These are phyloP conservation scores for Machaerirhynchus nigripectus DNA, from an alignment of 2,113 vertebrate species.

Conservation along the genomic window DNA sequence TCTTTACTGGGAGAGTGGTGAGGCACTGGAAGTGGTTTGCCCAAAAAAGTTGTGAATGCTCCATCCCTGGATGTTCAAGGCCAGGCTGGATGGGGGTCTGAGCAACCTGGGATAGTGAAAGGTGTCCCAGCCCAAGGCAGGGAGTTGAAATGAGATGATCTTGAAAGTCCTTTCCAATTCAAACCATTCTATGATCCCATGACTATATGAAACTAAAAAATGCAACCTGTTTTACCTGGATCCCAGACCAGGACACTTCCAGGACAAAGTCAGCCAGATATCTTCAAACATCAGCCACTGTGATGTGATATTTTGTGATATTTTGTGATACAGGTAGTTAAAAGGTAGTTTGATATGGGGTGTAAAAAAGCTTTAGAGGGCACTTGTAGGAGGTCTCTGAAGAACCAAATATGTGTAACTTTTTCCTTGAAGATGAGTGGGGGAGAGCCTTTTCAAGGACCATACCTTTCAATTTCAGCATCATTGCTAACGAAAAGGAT, in stretches of 20 bases:
- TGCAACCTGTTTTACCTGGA: neutral
- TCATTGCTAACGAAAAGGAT: neutral
- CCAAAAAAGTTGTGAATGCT: neutral
- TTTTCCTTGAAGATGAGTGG: neutral
- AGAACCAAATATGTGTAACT: neutral
- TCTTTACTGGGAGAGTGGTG: neutral
- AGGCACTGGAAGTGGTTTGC: neutral
- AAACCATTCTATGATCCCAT: neutral
- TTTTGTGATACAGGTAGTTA: too few relatives aligned
- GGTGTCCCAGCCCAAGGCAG: neutral
- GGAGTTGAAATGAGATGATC: fast-evolving
- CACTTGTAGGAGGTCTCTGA: neutral
- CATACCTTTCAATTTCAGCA: neutral
- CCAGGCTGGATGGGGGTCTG: neutral
- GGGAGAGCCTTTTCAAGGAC: neutral
- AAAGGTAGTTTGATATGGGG: too few relatives aligned
- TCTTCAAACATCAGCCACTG: neutral
- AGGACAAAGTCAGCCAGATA: neutral
- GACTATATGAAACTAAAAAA: neutral
- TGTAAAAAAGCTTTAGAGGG: neutral
- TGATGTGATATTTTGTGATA: too few relatives aligned
- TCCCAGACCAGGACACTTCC: neutral
- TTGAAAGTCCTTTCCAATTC: neutral
- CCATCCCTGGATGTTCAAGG: neutral
- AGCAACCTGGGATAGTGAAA: neutral